Percentiles rank a stretch among this genome's conserved stretches.
Conservation (phyloP, 2,888 invertebrate species). For the Pyralis farinalis region DNA sequence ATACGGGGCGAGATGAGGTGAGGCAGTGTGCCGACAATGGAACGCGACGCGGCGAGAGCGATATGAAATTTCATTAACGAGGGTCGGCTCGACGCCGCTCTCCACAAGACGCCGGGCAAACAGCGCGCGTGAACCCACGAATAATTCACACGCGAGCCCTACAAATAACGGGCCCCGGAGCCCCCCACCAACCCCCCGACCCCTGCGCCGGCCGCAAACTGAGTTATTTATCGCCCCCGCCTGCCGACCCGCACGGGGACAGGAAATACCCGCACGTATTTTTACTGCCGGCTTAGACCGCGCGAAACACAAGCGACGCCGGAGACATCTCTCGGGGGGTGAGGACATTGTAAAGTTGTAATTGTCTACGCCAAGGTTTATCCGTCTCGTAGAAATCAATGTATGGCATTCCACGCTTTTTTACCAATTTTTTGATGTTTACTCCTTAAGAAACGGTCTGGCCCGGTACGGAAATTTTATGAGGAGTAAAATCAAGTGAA, state of each 20-base stretch:
- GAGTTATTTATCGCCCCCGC: slow-evolving; percentile 75
- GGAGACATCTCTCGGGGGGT: slow-evolving; percentile 65
- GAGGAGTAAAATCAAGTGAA: too few species aligned
- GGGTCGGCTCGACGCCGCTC: slow-evolving; percentile 50
- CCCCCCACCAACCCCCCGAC: slow-evolving; percentile 24
- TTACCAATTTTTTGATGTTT: too few species aligned
- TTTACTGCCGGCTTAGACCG: slow-evolving; percentile 65
- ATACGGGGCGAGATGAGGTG: slow-evolving; percentile 37
- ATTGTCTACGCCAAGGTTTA: too few species aligned
- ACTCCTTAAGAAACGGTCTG: too few species aligned
- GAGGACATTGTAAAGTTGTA: slow-evolving; percentile 11
- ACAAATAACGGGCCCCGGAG: slow-evolving; percentile 66
- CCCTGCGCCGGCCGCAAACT: slow-evolving; percentile 56
- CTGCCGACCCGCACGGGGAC: slow-evolving; percentile 48
- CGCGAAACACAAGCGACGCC: slow-evolving; percentile 47
- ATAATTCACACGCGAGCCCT: slow-evolving; percentile 81
- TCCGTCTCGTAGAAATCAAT: too few species aligned
- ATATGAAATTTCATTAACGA: slow-evolving; percentile 79
- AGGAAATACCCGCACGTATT: slow-evolving; percentile 77
- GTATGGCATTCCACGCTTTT: too few species aligned
- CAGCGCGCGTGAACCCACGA: slow-evolving; percentile 78
- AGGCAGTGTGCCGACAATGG: slow-evolving; percentile 51
- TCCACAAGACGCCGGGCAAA: slow-evolving; percentile 69
- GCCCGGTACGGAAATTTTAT: too few species aligned
- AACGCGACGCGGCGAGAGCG: slow-evolving; percentile 47